Base-by-base conservation (phyloP, 1,140 invertebrate genomes). In the Ostrea denselamellosa region DNA sequence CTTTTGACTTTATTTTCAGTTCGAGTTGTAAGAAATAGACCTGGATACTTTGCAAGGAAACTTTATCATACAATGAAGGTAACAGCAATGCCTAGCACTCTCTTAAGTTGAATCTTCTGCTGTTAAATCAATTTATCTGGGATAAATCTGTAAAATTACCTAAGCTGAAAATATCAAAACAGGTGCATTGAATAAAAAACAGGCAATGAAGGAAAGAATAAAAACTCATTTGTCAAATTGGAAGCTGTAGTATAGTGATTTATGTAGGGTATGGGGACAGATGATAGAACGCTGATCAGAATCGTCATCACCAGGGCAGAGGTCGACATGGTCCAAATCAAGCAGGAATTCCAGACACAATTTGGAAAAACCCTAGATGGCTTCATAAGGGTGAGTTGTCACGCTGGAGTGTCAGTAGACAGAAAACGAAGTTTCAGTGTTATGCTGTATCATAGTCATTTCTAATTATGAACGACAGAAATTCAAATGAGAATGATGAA, bases 271-370 rank as follows among this genome's bases (percentile, higher is more conserved):
- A 34, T 91, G 65, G 94, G 94, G 8, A 96, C 96, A 52, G 93
- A 96, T 89, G 96, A 96, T 88, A 93, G 89, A 25, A 94, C 93
- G 2, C 87, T 95, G 89, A 93, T 95, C 51, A 90, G 95, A 22
- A 90, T 95, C 28, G 89, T 96, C 86, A 95, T 96, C 14, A 94
- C 94, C 0, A 87, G 95, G 56, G 93, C 94, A 89, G 96, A 96
- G 90, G 93, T 95, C 0, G 96, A 96, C 91, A 95, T 96, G 95
- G 94, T 93, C 51, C 95, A 96, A 90, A 96, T 96, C 82, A 95
- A 96, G 89, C 90, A 94, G 44, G 95, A 94, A 68, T 96, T 95
- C 90, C 94, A 96, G 89, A 93, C 90, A 22, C 87, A 90, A 44
- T 95, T 93, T 90, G 90, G 91, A 8, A 90, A 94, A 85, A 84